Evolutionary conservation across 2,888 invertebrate genomes (phyloP).

Genomic region (Strigamia maritima): DNA sequence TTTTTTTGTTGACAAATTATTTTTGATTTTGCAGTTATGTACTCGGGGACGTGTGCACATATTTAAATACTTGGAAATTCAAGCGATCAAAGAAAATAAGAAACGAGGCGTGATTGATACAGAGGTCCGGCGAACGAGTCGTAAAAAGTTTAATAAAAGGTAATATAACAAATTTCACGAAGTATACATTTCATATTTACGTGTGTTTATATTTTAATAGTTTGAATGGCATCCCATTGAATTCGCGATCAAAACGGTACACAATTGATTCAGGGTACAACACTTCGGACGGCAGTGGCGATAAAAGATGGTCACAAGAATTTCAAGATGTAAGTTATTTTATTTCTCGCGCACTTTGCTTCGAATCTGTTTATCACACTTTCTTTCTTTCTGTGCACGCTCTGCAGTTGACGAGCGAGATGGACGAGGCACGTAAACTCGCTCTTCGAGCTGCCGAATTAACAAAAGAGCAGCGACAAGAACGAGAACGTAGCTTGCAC

Average conservation of each 20-base stretch:
- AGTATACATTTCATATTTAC: too few species aligned
- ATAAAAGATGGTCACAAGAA: constrained; percentile 52
- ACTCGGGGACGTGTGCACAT: constrained; percentile 90
- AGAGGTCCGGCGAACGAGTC: constrained; percentile 38
- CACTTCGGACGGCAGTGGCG: constrained; percentile 70
- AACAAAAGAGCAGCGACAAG: constrained; percentile 46
- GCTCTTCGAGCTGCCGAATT: constrained; percentile 47
- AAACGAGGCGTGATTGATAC: constrained; percentile 47
- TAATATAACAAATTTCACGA: too few species aligned
- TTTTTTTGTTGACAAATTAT: constrained; percentile 17
- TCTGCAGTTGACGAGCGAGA: constrained; percentile 38
- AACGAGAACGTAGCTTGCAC: constrained; percentile 42
- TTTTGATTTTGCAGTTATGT: constrained; percentile 65
- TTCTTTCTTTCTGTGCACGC: constrained; percentile 5
- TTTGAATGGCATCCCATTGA: constrained; percentile 42
- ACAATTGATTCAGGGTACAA: constrained; percentile 87
- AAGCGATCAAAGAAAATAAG: constrained; percentile 69
- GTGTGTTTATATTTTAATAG: constrained; percentile 2
- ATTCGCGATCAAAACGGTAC: constrained; percentile 62
- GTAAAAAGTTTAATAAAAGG: background rate
- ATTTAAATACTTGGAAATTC: constrained; percentile 88
- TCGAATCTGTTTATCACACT: background rate
- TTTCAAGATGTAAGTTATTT: constrained; percentile 45
- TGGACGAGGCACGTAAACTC: constrained; percentile 46
- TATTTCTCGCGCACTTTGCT: background rate